Percentiles rank a stretch among this genome's conserved stretches.
phyloP scores from a whole-genome alignment of 2,888 invertebrate species.

The Scaptomyza cyrtandrae region DNA sequence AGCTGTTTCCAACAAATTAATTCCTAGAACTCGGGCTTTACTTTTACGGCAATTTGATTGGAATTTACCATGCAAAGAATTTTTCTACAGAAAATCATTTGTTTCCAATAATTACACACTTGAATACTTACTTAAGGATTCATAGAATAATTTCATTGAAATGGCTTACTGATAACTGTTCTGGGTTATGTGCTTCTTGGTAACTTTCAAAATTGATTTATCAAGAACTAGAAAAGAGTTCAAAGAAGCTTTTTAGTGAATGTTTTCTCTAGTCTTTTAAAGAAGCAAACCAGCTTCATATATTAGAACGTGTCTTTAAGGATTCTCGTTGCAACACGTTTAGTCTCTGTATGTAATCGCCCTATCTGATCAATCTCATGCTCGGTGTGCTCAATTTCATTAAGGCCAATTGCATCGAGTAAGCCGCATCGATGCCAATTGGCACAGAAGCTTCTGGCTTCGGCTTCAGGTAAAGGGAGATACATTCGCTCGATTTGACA shows the following conservation, averaged over 20 bases:
- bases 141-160: no score
- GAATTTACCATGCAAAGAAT: no score
- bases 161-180: no score
- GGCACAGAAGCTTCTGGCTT: slow-evolving; percentile 23
- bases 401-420: slow-evolving; percentile 45
- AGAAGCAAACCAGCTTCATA: neutral
- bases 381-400: slow-evolving; percentile 50
- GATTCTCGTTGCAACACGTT: neutral
- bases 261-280: no score
- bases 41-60: no score
- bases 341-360: slow-evolving; percentile 17
- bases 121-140: no score
- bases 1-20: neutral
- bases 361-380: slow-evolving; percentile 6
- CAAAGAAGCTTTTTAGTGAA: no score
- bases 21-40: neutral
- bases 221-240: no score
- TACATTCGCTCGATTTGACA: slow-evolving; percentile 52
- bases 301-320: neutral
- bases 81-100: no score
- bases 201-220: no score
- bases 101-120: no score
- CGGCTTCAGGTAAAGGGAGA: neutral
- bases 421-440: slow-evolving; percentile 65
- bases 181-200: no score